Percentiles rank a stretch among this genome's conserved stretches.
phyloP scores from a whole-genome alignment of 2,113 vertebrate genomes.

The Rafetus swinhoei region DNA sequence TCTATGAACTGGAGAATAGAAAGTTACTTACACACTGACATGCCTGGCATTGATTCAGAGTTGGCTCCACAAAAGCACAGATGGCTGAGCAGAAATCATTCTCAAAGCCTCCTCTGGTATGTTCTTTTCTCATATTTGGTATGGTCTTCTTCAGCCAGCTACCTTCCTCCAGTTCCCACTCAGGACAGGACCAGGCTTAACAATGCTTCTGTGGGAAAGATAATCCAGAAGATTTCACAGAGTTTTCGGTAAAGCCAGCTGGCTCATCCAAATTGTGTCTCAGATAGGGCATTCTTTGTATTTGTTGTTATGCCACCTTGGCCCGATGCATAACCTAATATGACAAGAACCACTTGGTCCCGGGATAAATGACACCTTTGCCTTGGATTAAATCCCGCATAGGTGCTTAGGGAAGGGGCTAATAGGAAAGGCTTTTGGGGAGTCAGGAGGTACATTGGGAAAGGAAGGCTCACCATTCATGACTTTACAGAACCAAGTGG shows the following conservation, averaged over 20 bases:
- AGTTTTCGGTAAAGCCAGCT: background rate
- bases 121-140: background rate
- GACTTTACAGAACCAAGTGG: background rate
- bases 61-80: constrained; percentile 52
- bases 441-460: background rate
- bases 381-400: background rate
- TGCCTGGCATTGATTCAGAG: constrained; percentile 52
- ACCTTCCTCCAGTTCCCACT: fast-evolving
- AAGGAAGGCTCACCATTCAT: background rate
- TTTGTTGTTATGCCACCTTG: background rate
- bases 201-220: fast-evolving
- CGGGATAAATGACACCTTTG: background rate
- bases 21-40: constrained; percentile 9
- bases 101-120: background rate
- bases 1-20: constrained; percentile 37
- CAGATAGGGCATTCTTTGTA: fast-evolving
- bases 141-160: background rate
- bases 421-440: background rate
- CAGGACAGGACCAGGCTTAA: background rate
- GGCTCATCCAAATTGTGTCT: background rate
- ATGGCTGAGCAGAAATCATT: constrained; percentile 17
- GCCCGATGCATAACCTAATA: background rate
- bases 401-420: background rate
- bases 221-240: background rate
- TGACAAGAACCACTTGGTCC: background rate